A percentile compares a stretch with the other conserved stretches of the same genome.
Evolutionary conservation across 2,888 invertebrate genomes (phyloP).

Genomic region (Abscondita cerata): DNA sequence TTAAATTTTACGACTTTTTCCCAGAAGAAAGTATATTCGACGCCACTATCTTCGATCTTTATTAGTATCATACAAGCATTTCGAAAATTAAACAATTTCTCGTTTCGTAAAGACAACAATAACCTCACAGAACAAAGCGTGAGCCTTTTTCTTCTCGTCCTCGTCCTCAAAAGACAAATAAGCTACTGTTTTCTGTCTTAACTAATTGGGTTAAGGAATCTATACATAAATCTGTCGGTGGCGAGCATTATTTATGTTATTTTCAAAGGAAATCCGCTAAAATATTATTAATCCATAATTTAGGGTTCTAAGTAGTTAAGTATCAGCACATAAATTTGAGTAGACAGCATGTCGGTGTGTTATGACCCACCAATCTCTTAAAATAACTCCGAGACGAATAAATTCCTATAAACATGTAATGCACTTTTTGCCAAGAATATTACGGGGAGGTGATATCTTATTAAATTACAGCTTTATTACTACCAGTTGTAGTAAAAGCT

Average conservation of each 20-base stretch:
- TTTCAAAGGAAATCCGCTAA: constrained; percentile 44
- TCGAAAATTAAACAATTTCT: neutral
- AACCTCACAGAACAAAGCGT: no score
- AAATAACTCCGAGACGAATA: constrained; percentile 39
- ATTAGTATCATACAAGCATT: constrained; percentile 9
- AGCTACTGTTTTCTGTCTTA: constrained; percentile 5
- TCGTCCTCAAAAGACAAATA: no score
- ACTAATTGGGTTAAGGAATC: constrained; percentile 27
- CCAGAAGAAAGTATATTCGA: constrained; percentile 18
- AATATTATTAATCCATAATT: constrained; percentile 46
- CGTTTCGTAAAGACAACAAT: no score
- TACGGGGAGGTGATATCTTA: constrained; percentile 18
- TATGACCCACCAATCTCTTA: constrained; percentile 41
- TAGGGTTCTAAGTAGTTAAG: constrained; percentile 39
- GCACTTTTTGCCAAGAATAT: constrained; percentile 27
- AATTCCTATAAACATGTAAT: constrained; percentile 37
- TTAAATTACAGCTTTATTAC: neutral
- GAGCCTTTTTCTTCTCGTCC: no score
- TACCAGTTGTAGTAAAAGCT: no score
- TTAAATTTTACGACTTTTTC: constrained; percentile 27
- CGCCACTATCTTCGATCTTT: constrained; percentile 28
- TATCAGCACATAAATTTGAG: constrained; percentile 39
- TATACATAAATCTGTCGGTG: constrained; percentile 28
- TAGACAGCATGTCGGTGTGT: constrained; percentile 42
- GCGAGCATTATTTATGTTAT: constrained; percentile 27